phyloP scores from a whole-genome alignment of 2,888 invertebrate genomes.

The Xestia ashworthii region DNA sequence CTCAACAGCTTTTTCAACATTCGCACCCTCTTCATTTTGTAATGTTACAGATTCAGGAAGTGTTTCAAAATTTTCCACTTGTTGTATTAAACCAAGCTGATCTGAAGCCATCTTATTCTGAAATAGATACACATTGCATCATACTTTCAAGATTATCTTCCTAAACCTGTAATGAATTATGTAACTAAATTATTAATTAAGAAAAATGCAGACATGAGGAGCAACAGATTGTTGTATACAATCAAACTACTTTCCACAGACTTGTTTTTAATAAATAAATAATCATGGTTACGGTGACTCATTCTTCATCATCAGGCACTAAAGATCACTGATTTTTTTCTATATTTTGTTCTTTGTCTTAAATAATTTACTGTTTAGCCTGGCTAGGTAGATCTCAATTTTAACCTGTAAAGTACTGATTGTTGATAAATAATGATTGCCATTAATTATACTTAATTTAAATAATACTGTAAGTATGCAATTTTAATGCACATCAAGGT shows the following conservation, averaged over 20 bases:
- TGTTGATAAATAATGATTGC: not conserved
- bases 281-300: not conserved
- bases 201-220: not conserved
- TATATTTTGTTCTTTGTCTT: not conserved
- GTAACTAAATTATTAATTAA: slow-evolving; percentile 4
- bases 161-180: not conserved
- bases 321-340: slow-evolving; percentile 3
- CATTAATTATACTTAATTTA: not conserved
- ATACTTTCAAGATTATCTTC: slow-evolving; percentile 14
- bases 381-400: not conserved
- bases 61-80: slow-evolving; percentile 55
- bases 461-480: not conserved
- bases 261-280: not conserved
- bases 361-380: not conserved
- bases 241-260: not conserved
- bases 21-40: slow-evolving; percentile 35
- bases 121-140: slow-evolving; percentile 38
- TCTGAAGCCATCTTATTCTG: slow-evolving; percentile 55
- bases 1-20: slow-evolving; percentile 49
- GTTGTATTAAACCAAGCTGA: slow-evolving; percentile 38
- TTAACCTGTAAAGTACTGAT: not conserved
- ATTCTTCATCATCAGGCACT: slow-evolving; percentile 11
- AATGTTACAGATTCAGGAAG: slow-evolving; percentile 41
- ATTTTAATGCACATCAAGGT: not conserved
- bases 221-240: not conserved